phyloP scores from a whole-genome alignment of 2,888 invertebrate genomes.

The Eilema sororculum region DNA sequence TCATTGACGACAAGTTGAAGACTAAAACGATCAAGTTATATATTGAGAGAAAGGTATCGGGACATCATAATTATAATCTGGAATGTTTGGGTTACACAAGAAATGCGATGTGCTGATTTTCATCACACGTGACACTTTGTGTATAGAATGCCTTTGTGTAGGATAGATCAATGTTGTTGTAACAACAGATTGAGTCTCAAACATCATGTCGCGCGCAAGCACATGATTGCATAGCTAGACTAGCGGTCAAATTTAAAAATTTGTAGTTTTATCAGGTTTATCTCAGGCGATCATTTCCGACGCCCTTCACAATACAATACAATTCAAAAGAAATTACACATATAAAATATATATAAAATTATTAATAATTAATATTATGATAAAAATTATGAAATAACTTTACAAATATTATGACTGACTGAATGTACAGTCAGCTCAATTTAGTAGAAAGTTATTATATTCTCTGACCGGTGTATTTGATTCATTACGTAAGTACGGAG shows the following conservation, averaged over 20 bases:
- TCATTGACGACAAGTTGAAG: constrained; percentile 35
- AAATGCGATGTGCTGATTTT: neutral
- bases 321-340: neutral
- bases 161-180: neutral
- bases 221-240: neutral
- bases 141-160: neutral
- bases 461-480: constrained; percentile 36
- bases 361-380: neutral
- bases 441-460: constrained; percentile 45
- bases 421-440: constrained; percentile 62
- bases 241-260: neutral
- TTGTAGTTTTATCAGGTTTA: neutral
- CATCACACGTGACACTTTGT: neutral
- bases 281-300: neutral
- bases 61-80: constrained; percentile 20
- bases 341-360: neutral
- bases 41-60: constrained; percentile 10
- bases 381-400: neutral
- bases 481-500: constrained; percentile 27
- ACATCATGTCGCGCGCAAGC: neutral
- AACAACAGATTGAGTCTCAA: neutral
- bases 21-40: constrained; percentile 25
- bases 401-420: constrained; percentile 29
- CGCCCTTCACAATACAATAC: neutral
- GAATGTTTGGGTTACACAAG: constrained; percentile 10